Evolutionary conservation across 2,888 invertebrate species (phyloP), one percentile per base, ranked within the genome.

Genomic region (Dicyrtoma fusca): DNA sequence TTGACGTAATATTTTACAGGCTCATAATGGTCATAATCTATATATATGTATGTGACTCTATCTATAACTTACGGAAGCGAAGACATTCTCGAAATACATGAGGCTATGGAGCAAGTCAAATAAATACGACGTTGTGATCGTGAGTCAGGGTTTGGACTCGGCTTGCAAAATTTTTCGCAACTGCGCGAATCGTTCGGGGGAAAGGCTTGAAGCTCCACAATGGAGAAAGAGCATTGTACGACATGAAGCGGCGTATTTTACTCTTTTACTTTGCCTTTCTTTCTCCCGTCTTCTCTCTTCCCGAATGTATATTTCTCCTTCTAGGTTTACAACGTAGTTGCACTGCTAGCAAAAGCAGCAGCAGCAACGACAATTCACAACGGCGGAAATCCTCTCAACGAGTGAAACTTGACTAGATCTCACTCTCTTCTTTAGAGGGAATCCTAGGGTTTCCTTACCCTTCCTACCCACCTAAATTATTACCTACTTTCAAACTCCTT

Each of bases 101-200:
- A 34, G 34, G 34, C 34, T 34, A 34, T 34, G 34, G 34, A 34
- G 34, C 34, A 34, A 34, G 34, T 34, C 34, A 34, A 34, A 34
- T 34, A 34, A 34, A 34, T 34, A 34, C 34, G 4, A 34, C 3
- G 4, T 34, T 34, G 34, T 34, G 34, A 34, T 34, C 4, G 34
- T 34, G 34, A 34, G 34, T 34, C 8, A 34, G 34, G 34, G 4
- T 8, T 34, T 34, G 34, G 34, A 34, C 8, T 34, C 34, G 34
- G 34, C 3, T 34, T 34, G 34, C 34, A 34, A 34, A 34, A 34
- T 34, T 25, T 61, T 13, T 61, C n/a, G 61, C 61, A 61, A 61
- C 61, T 61, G 61, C 61, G 61, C 61, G 19, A 61, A 61, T 55
- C 55, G 1, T 53, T 53, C 21, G 21, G 44, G 10, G 42, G 42